Evolutionary conservation across 2,113 vertebrate species (phyloP), one percentile per base, ranked within the genome.

Genomic region (Gymnogyps californianus): DNA sequence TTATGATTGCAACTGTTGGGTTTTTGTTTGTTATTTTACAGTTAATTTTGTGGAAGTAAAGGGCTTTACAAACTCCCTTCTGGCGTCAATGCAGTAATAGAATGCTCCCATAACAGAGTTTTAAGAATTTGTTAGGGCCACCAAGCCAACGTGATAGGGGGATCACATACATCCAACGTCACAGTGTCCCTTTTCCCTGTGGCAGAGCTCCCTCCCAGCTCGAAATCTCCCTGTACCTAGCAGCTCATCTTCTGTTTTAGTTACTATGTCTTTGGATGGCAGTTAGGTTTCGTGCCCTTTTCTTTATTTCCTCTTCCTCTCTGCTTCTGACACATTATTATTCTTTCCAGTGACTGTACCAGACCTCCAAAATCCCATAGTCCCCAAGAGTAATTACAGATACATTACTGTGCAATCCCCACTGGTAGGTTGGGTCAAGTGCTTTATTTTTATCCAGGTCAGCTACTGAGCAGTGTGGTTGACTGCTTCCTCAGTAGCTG

Each of bases 351-450:
- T 94, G 69, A 44, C 72, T 75, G 71, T 77, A 75, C 1, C 26
- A 84, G 67, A 46, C 44, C 88, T 87, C 65, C 84, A 82, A 85
- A 93, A 52, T 71, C 65, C 83, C 59, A 36, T 2, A 79, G 67
- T 67, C 32, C 36, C 72, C 72, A 80, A 11, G 65, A 89, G 80
- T 95, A 93, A 92, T 95, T 97, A 81, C 67, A 71, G 67, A 81
- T 66, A 67, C 11, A 51, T 95, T 90, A 92, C 26, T 51, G 55
- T 80, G 47, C 79, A 51, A 38, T 90, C 46, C 57, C 64, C 72
- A 36, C 88, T 47, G 75, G 62, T 12, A 40, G 58, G 10, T 28
- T 78, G 58, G 72, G 80, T 97, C 75, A 93, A 84, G 67, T 71
- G 59, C 85, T 93, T 92, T 86, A 12, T 69, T 93, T 93, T 95